Evolutionary conservation across 1,140 invertebrate genomes (phyloP), one percentile per base, ranked within the genome.

Genomic region (Anthonomus grandis): DNA sequence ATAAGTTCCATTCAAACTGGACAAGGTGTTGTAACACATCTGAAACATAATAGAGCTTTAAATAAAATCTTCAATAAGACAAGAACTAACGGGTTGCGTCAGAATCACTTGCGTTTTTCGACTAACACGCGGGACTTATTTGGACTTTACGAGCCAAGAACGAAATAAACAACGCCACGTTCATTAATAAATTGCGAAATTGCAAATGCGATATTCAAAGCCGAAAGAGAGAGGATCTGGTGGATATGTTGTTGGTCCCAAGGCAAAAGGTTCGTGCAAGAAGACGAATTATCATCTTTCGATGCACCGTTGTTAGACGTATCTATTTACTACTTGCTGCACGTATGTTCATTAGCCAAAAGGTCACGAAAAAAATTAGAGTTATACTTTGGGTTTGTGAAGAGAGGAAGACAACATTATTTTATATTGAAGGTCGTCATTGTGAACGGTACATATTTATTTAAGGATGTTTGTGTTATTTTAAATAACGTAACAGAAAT

Each of bases 231-330:
- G 59, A 62, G 59, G 54, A 50, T 17, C 4, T 38, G n/a, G 27
- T n/a, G n/a, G n/a, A n/a, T n/a, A n/a, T n/a, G n/a, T n/a, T n/a
- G n/a, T n/a, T n/a, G n/a, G n/a, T n/a, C 17, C 3, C 46, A 21
- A 51, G n/a, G 34, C 60, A 62, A 62, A 52, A 62, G 55, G 58
- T 62, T 38, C 60, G 58, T 58, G 56, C 56, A 57, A 61, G 58
- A 60, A 60, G 58, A 60, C 58, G 58, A 41, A 55, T 55, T 44
- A 54, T 54, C 38, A 19, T 22, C n/a, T n/a, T n/a, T n/a, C n/a
- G n/a, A n/a, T n/a, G n/a, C n/a, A n/a, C n/a, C 41, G 41, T 52
- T 9, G 31, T 5, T 36, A 22, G 36, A 37, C 18, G 24, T 53
- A 41, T 53, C 37, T 46, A 24, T 38, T 22, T 39, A 51, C 49